Conservation (phyloP, 2,888 invertebrate species). For the Trichopria drosophilae region DNA sequence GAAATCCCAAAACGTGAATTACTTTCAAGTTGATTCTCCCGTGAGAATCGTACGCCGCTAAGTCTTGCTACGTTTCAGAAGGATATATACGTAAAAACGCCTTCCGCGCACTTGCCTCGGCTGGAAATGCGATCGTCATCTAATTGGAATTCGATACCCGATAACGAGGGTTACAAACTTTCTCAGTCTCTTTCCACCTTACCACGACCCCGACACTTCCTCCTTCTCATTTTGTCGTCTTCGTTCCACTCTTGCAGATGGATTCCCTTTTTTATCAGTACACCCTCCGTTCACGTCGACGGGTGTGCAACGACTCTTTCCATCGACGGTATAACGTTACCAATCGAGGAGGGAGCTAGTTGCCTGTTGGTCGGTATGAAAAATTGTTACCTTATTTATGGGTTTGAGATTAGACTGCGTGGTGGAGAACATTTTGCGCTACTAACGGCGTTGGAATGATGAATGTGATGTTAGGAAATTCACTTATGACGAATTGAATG, state of each 20-base stretch:
- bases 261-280: constrained; percentile 7
- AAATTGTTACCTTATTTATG: constrained; percentile 57
- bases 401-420: constrained; percentile 46
- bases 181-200: constrained; percentile 41
- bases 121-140: constrained; percentile 55
- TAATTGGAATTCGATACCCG: constrained; percentile 56
- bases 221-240: constrained; percentile 19
- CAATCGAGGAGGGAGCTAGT: constrained; percentile 29
- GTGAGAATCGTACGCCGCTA: constrained; percentile 36
- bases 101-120: constrained; percentile 30
- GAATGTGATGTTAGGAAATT: too few species aligned
- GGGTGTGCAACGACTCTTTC: too few species aligned
- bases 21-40: constrained; percentile 51
- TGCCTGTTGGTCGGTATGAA: constrained; percentile 44
- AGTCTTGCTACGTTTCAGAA: constrained; percentile 36
- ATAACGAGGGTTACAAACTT: constrained; percentile 56
- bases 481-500: too few species aligned
- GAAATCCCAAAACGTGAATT: constrained; percentile 52
- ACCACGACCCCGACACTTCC: constrained; percentile 16
- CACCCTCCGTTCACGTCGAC: constrained; percentile 15
- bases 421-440: constrained; percentile 37
- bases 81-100: constrained; percentile 36
- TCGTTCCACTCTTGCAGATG: constrained; percentile 10
- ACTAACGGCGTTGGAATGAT: constrained; percentile 42
- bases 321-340: constrained; percentile 38